Evolutionary conservation across 2,113 vertebrate genomes (phyloP).

Genomic region (Camelus bactrianus): DNA sequence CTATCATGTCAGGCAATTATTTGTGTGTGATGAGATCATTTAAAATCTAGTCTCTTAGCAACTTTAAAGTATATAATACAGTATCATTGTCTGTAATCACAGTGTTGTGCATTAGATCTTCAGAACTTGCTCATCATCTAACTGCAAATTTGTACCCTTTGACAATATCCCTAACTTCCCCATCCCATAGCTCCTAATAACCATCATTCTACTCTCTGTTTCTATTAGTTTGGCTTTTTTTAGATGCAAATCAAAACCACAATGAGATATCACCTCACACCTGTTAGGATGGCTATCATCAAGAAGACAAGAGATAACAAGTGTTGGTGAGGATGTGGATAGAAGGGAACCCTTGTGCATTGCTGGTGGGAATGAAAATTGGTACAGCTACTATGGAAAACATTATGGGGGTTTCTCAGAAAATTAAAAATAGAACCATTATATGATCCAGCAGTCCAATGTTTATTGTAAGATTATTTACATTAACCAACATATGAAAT

Average conservation of each 20-base stretch:
- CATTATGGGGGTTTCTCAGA: not conserved
- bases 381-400: not conserved
- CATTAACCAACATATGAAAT: not conserved
- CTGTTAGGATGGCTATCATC: not conserved
- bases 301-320: not conserved
- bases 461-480: not conserved
- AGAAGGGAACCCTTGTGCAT: not conserved
- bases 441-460: not conserved
- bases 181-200: not conserved
- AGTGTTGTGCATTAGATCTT: not conserved
- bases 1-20: not conserved
- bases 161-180: not conserved
- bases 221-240: not conserved
- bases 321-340: not conserved
- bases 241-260: not conserved
- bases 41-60: not conserved
- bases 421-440: not conserved
- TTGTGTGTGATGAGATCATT: not conserved
- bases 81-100: not conserved
- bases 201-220: not conserved
- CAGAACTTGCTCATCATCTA: not conserved
- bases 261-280: not conserved
- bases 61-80: not conserved
- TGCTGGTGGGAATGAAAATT: not conserved
- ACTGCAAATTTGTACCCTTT: not conserved